Base-by-base conservation (phyloP, 2,888 invertebrate species). In the Terebella lapidaria region DNA sequence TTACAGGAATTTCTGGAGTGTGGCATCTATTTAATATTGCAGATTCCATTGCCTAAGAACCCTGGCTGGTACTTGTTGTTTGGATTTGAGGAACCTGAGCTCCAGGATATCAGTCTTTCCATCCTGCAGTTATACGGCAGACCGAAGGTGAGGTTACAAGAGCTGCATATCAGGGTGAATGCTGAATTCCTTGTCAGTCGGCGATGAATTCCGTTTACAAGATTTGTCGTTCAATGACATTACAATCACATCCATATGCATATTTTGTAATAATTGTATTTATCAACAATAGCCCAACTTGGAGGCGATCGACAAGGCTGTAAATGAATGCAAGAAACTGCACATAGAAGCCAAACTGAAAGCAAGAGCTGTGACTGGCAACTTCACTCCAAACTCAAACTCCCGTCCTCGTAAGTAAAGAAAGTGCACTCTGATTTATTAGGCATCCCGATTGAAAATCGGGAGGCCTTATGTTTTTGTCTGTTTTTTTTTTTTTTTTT, bases 21-120 rank as follows among this genome's bases (percentile, higher is more conserved):
- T n/a, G n/a, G n/a, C n/a, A n/a, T n/a, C n/a, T n/a, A n/a, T n/a
- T n/a, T n/a, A n/a, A n/a, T n/a, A n/a, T 29, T 68, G 18, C 67
- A 82, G 81, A 75, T 81, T 60, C 88, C 91, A 0, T 79, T 97
- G 60, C 95, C 96, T 0, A 89, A 87, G 62, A 87, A 86, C 70
- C 95, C 95, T 0, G 85, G 91, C 0, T 97, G 96, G 96, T 95
- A 88, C 79, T 84, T 87, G 0, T 83, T 95, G 2, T 95, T 96
- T 77, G 88, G 89, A 74, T 92, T 92, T 0, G 84, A 86, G 0
- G 92, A 94, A 81, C 86, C 86, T 29, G 88, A 91, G 67, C 90
- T 97, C 1, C 84, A 88, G 57, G 91, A 92, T 71, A 91, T 96
- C 57, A 90, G 90, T 71, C 82, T 87, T 53, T 85, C 88, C 51